These are phyloP conservation scores for Drosophila bipectinata DNA, from an alignment of 1,140 invertebrate genomes.

Conservation along the genomic window DNA sequence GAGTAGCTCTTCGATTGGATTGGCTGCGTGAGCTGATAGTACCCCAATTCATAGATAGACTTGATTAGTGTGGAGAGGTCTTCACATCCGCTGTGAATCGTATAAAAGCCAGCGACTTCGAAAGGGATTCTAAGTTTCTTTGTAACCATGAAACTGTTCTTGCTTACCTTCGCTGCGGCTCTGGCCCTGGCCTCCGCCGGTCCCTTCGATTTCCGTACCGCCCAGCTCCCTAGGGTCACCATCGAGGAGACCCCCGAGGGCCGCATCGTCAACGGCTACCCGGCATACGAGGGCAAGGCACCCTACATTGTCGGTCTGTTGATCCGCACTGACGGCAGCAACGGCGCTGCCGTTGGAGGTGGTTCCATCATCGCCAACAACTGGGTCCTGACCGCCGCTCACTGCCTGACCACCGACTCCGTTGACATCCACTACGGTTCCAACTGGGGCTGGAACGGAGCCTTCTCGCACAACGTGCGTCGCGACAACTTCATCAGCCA, in stretches of 20 bases:
- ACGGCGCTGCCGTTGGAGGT: slow-evolving; percentile 29
- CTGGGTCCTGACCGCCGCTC: slow-evolving; percentile 61
- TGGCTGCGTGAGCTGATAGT: neutral
- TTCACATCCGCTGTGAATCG: neutral
- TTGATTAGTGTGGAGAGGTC: neutral
- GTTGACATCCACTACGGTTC: slow-evolving; percentile 77
- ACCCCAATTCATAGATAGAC: neutral
- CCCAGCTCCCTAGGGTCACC: slow-evolving; percentile 7
- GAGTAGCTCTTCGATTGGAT: neutral
- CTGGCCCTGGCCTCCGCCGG: slow-evolving; percentile 25
- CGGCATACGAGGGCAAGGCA: slow-evolving; percentile 82
- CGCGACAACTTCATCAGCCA: slow-evolving; percentile 51
- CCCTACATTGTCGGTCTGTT: slow-evolving; percentile 84
- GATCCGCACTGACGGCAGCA: slow-evolving; percentile 27
- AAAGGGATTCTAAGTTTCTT: neutral
- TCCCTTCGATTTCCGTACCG: slow-evolving; percentile 19
- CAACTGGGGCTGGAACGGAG: slow-evolving; percentile 34
- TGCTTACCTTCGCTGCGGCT: slow-evolving; percentile 6
- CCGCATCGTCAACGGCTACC: slow-evolving; percentile 63
- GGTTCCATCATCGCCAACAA: slow-evolving; percentile 54
- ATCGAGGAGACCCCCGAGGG: slow-evolving; percentile 7
- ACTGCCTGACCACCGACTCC: slow-evolving; percentile 49
- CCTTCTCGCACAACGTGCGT: slow-evolving; percentile 27
- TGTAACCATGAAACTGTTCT: slow-evolving; percentile 50
- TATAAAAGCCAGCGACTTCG: neutral